phyloP scores from a whole-genome alignment of 1,140 invertebrate genomes.

The Littorina saxatilis region DNA sequence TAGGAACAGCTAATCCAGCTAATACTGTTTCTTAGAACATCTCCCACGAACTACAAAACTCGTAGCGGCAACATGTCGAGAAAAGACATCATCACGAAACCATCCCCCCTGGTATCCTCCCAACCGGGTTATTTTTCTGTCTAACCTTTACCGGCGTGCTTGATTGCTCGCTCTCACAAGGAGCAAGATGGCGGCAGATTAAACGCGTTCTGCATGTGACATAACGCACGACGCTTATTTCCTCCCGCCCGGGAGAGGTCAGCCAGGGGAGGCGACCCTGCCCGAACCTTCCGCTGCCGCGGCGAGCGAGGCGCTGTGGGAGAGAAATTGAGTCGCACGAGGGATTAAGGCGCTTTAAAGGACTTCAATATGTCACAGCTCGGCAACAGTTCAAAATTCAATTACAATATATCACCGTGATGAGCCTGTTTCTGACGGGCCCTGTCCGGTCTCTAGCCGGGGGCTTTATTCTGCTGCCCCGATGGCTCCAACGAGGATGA shows the following conservation, averaged over 20 bases:
- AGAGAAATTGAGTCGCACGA: conserved; percentile 36
- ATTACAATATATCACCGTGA: conserved; percentile 51
- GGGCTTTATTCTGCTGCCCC: conserved; percentile 22
- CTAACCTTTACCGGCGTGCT: conserved; percentile 43
- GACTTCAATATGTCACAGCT: conserved; percentile 47
- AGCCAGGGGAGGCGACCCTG: conserved; percentile 36
- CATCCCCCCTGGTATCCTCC: neutral
- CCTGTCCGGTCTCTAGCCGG: conserved; percentile 15
- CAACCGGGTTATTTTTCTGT: conserved; percentile 34
- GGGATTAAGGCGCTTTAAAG: conserved; percentile 48
- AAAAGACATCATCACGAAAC: neutral
- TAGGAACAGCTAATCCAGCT: no score
- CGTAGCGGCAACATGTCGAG: neutral
- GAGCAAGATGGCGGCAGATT: conserved; percentile 44
- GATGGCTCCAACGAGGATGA: neutral
- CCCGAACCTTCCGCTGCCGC: conserved; percentile 25
- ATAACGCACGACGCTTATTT: conserved; percentile 45
- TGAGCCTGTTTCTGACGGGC: conserved; percentile 44
- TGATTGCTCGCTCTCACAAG: conserved; percentile 34
- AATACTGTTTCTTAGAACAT: conserved; percentile 7
- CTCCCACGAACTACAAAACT: neutral
- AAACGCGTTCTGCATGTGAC: conserved; percentile 49
- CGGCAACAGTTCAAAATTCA: conserved; percentile 53
- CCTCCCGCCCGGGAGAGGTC: conserved; percentile 32
- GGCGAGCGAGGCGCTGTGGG: conserved; percentile 14